These are phyloP conservation scores for Bombycilla garrulus DNA, from an alignment of 2,113 vertebrate genomes.

Conservation along the genomic window DNA sequence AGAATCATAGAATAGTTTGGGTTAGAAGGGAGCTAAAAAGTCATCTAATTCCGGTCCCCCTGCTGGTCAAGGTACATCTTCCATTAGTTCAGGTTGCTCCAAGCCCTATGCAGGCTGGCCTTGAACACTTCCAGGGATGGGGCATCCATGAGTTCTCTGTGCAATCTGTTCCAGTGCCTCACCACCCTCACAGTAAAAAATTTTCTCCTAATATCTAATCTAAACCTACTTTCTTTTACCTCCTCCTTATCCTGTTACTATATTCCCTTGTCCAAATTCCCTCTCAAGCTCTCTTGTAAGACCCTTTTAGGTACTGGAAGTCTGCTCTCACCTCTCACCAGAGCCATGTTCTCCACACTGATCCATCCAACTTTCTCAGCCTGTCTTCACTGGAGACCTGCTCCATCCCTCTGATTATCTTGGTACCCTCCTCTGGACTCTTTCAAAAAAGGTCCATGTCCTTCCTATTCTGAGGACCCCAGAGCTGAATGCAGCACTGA, in stretches of 20 bases:
- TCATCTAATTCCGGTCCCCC: not conserved
- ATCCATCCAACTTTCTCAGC: not conserved
- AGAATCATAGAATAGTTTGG: not conserved
- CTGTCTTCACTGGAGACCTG: not conserved
- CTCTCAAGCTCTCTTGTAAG: not conserved
- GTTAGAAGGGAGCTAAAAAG: not conserved
- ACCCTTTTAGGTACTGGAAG: not conserved
- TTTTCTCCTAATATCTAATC: not conserved
- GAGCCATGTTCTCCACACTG: not conserved
- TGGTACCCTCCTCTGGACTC: not conserved
- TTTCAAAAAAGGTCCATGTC: accelerated
- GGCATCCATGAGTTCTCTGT: not conserved
- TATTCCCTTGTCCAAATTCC: not conserved
- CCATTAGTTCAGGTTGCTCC: not conserved
- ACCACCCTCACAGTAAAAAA: not conserved
- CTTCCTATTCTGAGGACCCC: not conserved
- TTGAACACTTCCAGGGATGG: not conserved
- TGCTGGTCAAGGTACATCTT: not conserved
- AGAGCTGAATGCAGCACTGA: not conserved
- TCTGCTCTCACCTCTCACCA: not conserved
- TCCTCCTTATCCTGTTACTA: not conserved
- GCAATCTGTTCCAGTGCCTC: not conserved
- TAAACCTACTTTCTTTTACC: not conserved
- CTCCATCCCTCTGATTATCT: not conserved
- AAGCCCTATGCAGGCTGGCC: too few species aligned